Percentiles rank a stretch among this genome's conserved stretches.
These are phyloP conservation scores for Martes martes DNA, from an alignment of 2,113 vertebrate species.

Conservation along the genomic window DNA sequence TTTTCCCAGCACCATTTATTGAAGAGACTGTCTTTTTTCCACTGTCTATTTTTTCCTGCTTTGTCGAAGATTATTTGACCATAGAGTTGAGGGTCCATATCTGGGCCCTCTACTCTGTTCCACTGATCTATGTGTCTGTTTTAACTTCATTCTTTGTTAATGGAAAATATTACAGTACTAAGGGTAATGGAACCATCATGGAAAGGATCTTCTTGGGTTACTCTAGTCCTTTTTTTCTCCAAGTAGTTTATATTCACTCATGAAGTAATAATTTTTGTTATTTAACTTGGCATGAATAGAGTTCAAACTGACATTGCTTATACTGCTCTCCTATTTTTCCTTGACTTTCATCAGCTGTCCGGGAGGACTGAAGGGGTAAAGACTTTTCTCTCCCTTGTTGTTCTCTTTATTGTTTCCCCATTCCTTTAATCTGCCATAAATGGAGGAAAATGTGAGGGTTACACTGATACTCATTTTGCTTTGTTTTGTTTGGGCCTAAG, in stretches of 20 bases:
- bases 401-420: not conserved
- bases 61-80: no score
- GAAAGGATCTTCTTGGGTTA: not conserved
- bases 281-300: not conserved
- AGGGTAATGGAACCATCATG: not conserved
- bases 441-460: not conserved
- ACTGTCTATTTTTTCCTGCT: no score
- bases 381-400: not conserved
- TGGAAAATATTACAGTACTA: not conserved
- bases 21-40: no score
- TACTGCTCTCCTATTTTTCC: not conserved
- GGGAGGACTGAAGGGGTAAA: not conserved
- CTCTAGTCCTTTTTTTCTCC: not conserved
- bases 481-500: not conserved
- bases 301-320: not conserved
- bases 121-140: no score
- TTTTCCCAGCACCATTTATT: no score
- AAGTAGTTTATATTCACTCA: not conserved
- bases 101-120: no score
- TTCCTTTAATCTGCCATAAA: not conserved
- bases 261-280: not conserved
- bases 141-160: not conserved
- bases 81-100: no score
- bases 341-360: not conserved
- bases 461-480: not conserved